phyloP scores from a whole-genome alignment of 2,888 invertebrate genomes.

The Xestia sexstrigata region DNA sequence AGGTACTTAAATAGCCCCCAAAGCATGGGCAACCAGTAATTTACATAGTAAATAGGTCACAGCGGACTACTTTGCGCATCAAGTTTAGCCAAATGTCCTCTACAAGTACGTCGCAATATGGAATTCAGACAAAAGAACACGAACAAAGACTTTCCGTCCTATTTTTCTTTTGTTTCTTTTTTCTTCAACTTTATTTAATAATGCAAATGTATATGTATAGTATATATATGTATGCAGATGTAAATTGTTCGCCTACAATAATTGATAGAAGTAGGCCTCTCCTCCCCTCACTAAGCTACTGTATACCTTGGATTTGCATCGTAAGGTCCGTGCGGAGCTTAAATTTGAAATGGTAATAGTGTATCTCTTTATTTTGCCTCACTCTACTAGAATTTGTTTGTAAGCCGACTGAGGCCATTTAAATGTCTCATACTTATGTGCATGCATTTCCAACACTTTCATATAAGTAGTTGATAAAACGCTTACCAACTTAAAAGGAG shows the following conservation, averaged over 20 bases:
- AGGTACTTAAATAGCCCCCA: slow-evolving; percentile 21
- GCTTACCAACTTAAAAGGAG: slow-evolving; percentile 31
- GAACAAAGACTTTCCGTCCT: slow-evolving; percentile 62
- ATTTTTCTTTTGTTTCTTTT: slow-evolving; percentile 60
- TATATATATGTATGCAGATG: too few species aligned
- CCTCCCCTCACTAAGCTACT: slow-evolving; percentile 26
- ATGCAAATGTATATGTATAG: slow-evolving; percentile 33
- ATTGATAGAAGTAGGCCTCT: slow-evolving; percentile 44
- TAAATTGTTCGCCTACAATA: slow-evolving; percentile 47
- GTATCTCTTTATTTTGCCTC: slow-evolving; percentile 50
- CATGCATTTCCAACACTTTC: slow-evolving; percentile 47
- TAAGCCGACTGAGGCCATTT: slow-evolving; percentile 38
- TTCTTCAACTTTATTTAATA: slow-evolving; percentile 44
- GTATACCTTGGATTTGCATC: slow-evolving; percentile 64
- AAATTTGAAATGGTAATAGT: slow-evolving; percentile 70
- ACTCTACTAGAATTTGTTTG: slow-evolving; percentile 42
- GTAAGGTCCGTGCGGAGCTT: slow-evolving; percentile 53
- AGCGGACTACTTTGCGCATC: slow-evolving; percentile 61
- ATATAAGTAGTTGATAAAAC: slow-evolving; percentile 41
- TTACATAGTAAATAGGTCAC: slow-evolving; percentile 61
- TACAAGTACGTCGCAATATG: slow-evolving; percentile 50
- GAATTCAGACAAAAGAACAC: slow-evolving; percentile 56
- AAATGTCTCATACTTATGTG: slow-evolving; percentile 56
- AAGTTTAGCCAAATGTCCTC: slow-evolving; percentile 59
- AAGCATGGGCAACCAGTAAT: slow-evolving; percentile 43